Conservation (phyloP, 2,888 invertebrate genomes). For the Drosophila hamatofila region DNA sequence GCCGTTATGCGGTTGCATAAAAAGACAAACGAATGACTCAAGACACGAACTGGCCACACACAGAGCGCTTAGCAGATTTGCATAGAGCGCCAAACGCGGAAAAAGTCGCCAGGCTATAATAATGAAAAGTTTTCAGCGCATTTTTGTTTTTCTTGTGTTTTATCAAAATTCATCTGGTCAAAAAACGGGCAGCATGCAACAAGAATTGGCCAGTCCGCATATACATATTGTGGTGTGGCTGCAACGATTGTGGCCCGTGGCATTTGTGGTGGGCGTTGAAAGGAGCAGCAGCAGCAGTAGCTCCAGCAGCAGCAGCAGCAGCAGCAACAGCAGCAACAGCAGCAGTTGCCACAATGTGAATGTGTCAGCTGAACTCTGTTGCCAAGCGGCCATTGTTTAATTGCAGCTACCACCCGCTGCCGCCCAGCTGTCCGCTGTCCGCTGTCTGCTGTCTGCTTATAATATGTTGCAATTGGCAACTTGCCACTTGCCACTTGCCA, state of each 20-base stretch:
- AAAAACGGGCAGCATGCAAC: slow-evolving; percentile 19
- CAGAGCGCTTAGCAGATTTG: slow-evolving; percentile 49
- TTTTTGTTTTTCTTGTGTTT: slow-evolving; percentile 29
- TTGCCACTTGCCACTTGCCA: slow-evolving; percentile 14
- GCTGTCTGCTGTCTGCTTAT: neutral
- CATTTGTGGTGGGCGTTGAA: slow-evolving; percentile 70
- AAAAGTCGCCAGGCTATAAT: slow-evolving; percentile 68
- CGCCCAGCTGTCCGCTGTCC: slow-evolving; percentile 19
- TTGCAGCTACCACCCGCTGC: slow-evolving; percentile 42
- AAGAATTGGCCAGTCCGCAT: slow-evolving; percentile 53
- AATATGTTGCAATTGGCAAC: slow-evolving; percentile 38
- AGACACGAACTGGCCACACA: slow-evolving; percentile 77
- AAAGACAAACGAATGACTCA: slow-evolving; percentile 64
- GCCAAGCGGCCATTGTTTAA: slow-evolving; percentile 60
- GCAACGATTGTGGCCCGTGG: slow-evolving; percentile 46
- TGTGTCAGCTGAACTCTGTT: slow-evolving; percentile 66
- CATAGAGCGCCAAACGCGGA: slow-evolving; percentile 56
- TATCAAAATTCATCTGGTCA: slow-evolving; percentile 58
- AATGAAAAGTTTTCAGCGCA: slow-evolving; percentile 43
- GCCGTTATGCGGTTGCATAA: slow-evolving; percentile 41
- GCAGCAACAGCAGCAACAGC: slow-evolving; percentile 32
- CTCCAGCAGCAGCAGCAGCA: slow-evolving; percentile 40
- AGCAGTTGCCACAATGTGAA: slow-evolving; percentile 67
- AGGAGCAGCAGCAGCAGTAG: slow-evolving; percentile 65
- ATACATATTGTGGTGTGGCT: slow-evolving; percentile 45